Percentiles rank a stretch among this genome's conserved stretches.
phyloP scores from a whole-genome alignment of 2,888 invertebrate genomes.

The Halictus quadricinctus region DNA sequence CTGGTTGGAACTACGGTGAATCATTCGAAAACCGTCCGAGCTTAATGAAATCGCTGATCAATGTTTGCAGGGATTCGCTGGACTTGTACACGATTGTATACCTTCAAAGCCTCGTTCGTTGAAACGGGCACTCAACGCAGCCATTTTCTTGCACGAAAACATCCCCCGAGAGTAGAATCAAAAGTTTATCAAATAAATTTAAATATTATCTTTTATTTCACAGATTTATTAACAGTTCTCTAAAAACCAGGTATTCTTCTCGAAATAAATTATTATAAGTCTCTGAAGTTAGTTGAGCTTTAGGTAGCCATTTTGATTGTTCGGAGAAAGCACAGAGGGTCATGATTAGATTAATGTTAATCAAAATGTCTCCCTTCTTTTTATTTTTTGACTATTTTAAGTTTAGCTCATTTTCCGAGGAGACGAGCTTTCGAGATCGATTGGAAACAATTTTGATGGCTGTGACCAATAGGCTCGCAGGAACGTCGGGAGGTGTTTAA shows the following conservation, averaged over 20 bases:
- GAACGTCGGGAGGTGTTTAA: not conserved
- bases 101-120: not conserved
- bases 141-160: not conserved
- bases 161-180: too few species aligned
- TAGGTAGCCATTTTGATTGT: too few species aligned
- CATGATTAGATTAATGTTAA: too few species aligned
- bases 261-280: too few species aligned
- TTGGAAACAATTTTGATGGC: not conserved
- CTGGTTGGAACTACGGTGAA: conserved; percentile 35
- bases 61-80: not conserved
- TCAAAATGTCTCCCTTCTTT: too few species aligned
- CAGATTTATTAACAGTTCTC: not conserved
- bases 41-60: not conserved
- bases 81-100: not conserved
- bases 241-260: not conserved
- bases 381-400: too few species aligned
- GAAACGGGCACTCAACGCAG: not conserved
- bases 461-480: not conserved
- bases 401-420: not conserved
- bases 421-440: not conserved
- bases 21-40: conserved; percentile 34
- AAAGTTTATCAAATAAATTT: too few species aligned
- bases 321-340: too few species aligned
- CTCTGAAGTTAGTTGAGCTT: too few species aligned
- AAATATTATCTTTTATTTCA: not conserved